Conservation (phyloP, 1,140 invertebrate species). For the Trichomalopsis sarcophagae region DNA sequence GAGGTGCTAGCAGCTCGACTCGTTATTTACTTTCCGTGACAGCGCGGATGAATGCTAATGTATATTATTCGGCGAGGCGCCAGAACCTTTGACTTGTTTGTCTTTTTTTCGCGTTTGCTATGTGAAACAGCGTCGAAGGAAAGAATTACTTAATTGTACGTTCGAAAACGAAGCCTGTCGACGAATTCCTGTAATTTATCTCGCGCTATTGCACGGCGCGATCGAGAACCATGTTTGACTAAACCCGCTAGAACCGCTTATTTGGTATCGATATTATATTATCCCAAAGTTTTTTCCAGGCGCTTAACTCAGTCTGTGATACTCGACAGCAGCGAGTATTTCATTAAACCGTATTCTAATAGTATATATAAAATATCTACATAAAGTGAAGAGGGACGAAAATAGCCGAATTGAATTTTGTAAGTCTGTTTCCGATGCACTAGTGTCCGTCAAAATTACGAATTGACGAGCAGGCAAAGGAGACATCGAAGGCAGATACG, state of each 20-base stretch:
- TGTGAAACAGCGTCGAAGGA: constrained; percentile 53
- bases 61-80: constrained; percentile 50
- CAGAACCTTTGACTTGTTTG: constrained; percentile 49
- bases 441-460: background rate
- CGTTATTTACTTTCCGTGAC: constrained; percentile 60
- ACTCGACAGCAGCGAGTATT: no score
- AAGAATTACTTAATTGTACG: constrained; percentile 71
- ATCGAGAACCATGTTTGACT: background rate
- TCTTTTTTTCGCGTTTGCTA: constrained; percentile 1
- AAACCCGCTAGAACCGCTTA: background rate
- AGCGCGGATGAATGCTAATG: constrained; percentile 46
- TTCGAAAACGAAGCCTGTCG: constrained; percentile 49
- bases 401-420: no score
- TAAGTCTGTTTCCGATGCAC: background rate
- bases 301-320: no score
- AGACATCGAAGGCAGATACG: background rate
- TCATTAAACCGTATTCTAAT: no score
- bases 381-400: no score
- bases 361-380: no score
- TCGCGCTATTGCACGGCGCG: background rate
- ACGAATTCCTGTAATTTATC: background rate
- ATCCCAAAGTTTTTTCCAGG: no score
- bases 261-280: background rate
- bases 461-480: background rate
- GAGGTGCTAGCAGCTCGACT: constrained; percentile 61